These are phyloP conservation scores for Julus scandinavius DNA, from an alignment of 2,888 invertebrate genomes.

Conservation along the genomic window DNA sequence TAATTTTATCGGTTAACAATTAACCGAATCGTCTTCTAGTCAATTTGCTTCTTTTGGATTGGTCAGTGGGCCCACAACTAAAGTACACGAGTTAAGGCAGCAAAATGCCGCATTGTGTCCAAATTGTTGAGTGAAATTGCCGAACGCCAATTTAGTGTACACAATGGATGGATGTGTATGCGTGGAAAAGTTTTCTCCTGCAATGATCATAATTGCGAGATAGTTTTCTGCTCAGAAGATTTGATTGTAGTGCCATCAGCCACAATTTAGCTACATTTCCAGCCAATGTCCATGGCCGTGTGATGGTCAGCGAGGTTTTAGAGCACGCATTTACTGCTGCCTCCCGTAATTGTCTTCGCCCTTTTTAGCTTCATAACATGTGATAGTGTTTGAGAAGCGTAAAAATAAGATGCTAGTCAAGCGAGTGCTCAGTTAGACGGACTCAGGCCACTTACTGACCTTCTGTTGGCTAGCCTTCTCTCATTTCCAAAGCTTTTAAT, in stretches of 20 bases:
- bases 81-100: neutral
- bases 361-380: slow-evolving; percentile 37
- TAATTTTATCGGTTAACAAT: slow-evolving; percentile 29
- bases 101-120: slow-evolving; percentile 28
- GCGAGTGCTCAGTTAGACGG: slow-evolving; percentile 30
- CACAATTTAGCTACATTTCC: neutral
- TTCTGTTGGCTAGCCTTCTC: slow-evolving; percentile 27
- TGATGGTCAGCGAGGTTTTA: slow-evolving; percentile 31
- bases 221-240: slow-evolving; percentile 42
- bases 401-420: slow-evolving; percentile 21
- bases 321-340: slow-evolving; percentile 1
- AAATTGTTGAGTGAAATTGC: slow-evolving; percentile 35
- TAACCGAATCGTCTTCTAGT: slow-evolving; percentile 34
- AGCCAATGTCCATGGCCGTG: slow-evolving; percentile 5
- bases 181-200: slow-evolving; percentile 13
- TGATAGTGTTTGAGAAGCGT: slow-evolving; percentile 39
- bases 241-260: slow-evolving; percentile 26
- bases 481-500: slow-evolving; percentile 37
- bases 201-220: slow-evolving; percentile 39
- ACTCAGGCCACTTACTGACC: slow-evolving; percentile 40
- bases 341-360: slow-evolving; percentile 35
- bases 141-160: slow-evolving; percentile 22
- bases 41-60: slow-evolving; percentile 11
- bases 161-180: slow-evolving; percentile 30
- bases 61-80: neutral